Evolutionary conservation across 1,140 invertebrate species (phyloP).

Genomic region (Heliconius nattereri): DNA sequence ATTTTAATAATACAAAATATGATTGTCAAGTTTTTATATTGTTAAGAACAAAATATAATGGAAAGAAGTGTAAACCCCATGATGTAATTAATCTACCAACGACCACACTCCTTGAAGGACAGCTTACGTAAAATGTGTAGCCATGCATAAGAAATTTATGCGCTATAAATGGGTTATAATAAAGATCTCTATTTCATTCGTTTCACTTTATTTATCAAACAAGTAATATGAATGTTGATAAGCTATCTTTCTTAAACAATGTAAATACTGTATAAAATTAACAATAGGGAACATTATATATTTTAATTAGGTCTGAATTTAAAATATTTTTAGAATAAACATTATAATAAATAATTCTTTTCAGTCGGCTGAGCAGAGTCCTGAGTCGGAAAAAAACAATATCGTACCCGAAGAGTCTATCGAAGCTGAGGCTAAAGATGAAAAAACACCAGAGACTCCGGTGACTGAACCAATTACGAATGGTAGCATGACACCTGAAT

Average conservation of each 20-base stretch:
- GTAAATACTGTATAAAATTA: background rate
- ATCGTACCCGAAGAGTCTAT: constrained; percentile 59
- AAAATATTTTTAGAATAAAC: background rate
- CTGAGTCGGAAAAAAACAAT: constrained; percentile 59
- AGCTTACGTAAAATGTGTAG: background rate
- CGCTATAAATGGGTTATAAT: background rate
- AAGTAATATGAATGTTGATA: background rate
- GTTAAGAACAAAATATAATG: too few species aligned
- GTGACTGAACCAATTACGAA: constrained; percentile 79
- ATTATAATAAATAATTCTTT: constrained; percentile 36
- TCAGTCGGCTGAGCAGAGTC: constrained; percentile 61
- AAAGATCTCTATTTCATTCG: background rate
- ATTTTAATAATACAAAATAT: too few species aligned
- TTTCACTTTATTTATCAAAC: background rate
- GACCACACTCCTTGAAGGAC: background rate
- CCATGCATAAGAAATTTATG: background rate
- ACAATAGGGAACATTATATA: background rate
- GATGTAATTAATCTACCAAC: background rate
- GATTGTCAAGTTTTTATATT: too few species aligned
- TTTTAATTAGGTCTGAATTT: background rate
- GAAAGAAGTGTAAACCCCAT: too few species aligned
- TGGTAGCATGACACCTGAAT: constrained; percentile 75
- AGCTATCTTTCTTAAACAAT: background rate
- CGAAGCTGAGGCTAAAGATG: constrained; percentile 63
- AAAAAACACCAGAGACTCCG: constrained; percentile 77